phyloP scores from a whole-genome alignment of 2,113 vertebrate genomes.

The Bufo bufo region DNA sequence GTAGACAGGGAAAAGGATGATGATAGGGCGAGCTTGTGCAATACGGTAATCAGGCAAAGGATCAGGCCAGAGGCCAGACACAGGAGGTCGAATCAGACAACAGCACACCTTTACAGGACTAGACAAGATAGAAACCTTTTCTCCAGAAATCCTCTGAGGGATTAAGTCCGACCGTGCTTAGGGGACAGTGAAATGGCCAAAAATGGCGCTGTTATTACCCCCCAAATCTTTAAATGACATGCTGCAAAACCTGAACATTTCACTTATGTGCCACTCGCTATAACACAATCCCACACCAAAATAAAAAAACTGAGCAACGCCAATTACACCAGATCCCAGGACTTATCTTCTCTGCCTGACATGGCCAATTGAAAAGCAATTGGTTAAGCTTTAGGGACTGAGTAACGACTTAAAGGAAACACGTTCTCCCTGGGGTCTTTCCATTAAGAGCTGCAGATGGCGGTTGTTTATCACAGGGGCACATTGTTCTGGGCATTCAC shows the following conservation, averaged over 20 bases:
- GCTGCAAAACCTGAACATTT: background rate
- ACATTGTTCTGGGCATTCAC: constrained; percentile 5
- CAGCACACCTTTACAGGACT: too few species aligned
- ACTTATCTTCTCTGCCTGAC: constrained; percentile 23
- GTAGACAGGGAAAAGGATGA: too few species aligned
- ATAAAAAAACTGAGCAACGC: background rate
- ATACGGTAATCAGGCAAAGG: too few species aligned
- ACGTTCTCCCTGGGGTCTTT: background rate
- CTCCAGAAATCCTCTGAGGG: background rate
- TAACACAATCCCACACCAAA: constrained; percentile 10
- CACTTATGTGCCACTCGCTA: constrained; percentile 3
- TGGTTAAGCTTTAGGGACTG: constrained; percentile 34
- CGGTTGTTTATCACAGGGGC: background rate
- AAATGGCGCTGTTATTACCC: constrained; percentile 6
- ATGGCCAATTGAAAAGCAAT: constrained; percentile 21
- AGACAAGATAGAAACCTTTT: too few species aligned
- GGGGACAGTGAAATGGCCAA: background rate
- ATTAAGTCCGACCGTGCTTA: constrained; percentile 30
- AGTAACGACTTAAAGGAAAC: background rate
- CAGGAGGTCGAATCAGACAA: too few species aligned
- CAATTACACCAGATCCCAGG: background rate
- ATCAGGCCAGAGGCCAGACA: too few species aligned
- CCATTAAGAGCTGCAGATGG: constrained; percentile 19
- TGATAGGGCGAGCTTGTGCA: too few species aligned
- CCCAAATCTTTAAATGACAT: constrained; percentile 36